These are phyloP conservation scores for Fregetta grallaria DNA, from an alignment of 2,113 vertebrate genomes.

Conservation along the genomic window DNA sequence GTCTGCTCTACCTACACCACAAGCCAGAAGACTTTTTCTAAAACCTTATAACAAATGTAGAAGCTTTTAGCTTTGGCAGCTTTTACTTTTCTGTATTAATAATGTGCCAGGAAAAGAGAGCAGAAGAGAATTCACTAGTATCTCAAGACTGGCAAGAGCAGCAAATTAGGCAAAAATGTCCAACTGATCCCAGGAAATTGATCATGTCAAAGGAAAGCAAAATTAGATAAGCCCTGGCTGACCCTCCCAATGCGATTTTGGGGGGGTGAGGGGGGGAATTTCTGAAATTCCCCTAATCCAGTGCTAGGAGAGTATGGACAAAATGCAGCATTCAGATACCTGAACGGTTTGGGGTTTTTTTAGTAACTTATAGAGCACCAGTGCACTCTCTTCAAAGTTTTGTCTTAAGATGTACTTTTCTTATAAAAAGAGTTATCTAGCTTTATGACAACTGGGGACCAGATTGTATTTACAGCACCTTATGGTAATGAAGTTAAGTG, in stretches of 20 bases:
- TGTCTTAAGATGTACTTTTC: not conserved
- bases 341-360: not conserved
- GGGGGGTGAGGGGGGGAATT: not conserved
- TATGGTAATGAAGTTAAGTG: not conserved
- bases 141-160: not conserved
- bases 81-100: not conserved
- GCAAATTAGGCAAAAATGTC: not conserved
- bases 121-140: not conserved
- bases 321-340: not conserved
- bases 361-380: not conserved
- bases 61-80: not conserved
- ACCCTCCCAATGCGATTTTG: not conserved
- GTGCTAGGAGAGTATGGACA: not conserved
- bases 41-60: not conserved
- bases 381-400: not conserved
- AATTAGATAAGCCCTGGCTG: not conserved
- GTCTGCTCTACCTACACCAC: not conserved
- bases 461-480: not conserved
- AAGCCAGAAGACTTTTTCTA: not conserved
- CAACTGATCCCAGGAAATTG: not conserved
- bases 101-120: not conserved
- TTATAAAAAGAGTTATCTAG: not conserved
- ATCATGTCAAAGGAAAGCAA: not conserved
- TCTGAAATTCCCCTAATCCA: not conserved
- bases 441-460: not conserved